Conservation (phyloP, 2,113 vertebrate species). For the Mesembrinibis cayennensis region DNA sequence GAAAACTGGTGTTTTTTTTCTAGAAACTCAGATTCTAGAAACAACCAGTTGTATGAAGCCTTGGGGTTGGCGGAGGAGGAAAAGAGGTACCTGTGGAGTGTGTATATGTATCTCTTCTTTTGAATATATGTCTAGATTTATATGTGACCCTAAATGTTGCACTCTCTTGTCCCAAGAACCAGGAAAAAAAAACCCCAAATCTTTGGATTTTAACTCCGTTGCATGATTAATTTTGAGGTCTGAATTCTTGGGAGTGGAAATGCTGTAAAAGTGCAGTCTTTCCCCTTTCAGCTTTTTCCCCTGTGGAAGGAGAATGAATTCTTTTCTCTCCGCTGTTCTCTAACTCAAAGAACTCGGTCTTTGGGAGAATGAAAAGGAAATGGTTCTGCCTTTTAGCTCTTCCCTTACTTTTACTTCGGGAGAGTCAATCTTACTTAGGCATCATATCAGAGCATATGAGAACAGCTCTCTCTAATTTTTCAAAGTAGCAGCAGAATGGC, state of each 20-base stretch:
- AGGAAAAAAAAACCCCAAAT: background rate
- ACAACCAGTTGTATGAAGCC: constrained; percentile 70
- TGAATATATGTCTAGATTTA: constrained; percentile 61
- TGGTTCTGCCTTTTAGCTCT: constrained; percentile 41
- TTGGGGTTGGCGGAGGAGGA: constrained; percentile 68
- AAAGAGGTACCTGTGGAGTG: constrained; percentile 70
- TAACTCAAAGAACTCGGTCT: background rate
- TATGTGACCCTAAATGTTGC: constrained; percentile 54
- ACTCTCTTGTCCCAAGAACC: constrained; percentile 38
- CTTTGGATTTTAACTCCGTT: constrained; percentile 18
- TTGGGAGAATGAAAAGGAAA: constrained; percentile 42
- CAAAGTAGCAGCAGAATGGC: constrained; percentile 48
- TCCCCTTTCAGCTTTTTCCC: constrained; percentile 48
- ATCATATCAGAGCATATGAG: constrained; percentile 12
- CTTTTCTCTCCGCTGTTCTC: constrained; percentile 30
- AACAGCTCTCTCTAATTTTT: constrained; percentile 34
- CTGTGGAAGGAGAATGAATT: constrained; percentile 33
- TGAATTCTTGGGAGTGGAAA: constrained; percentile 53
- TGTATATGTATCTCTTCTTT: constrained; percentile 68
- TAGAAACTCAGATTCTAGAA: constrained; percentile 71
- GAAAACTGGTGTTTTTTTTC: constrained; percentile 69
- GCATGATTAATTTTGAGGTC: constrained; percentile 49
- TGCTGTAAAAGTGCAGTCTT: constrained; percentile 39
- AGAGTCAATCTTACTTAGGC: constrained; percentile 50
- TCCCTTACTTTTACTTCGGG: constrained; percentile 34